Evolutionary conservation across 2,113 vertebrate species (phyloP).

Genomic region (Sterrhoptilus dennistouni): DNA sequence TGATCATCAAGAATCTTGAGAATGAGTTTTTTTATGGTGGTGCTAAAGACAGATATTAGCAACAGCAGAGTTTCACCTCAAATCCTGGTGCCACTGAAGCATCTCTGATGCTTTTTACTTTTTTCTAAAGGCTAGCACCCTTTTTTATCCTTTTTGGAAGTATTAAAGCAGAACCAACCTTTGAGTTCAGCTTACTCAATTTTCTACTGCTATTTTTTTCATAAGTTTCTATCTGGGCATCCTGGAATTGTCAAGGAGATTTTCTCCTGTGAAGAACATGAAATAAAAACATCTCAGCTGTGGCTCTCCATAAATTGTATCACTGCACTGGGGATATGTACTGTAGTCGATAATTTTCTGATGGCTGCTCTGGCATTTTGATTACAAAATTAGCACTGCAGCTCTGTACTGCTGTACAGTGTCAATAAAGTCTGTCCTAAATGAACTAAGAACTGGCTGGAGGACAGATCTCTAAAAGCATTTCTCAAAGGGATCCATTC

Average conservation of each 20-base stretch:
- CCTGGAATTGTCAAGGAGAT: conserved; percentile 53
- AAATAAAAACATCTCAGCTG: conserved; percentile 54
- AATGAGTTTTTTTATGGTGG: background rate
- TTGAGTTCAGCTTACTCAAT: background rate
- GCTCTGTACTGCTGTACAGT: background rate
- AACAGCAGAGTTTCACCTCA: background rate
- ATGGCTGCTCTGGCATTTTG: conserved; percentile 35
- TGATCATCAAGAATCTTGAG: background rate
- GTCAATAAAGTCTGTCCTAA: background rate
- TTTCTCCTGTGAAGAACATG: conserved; percentile 48
- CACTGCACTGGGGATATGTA: background rate
- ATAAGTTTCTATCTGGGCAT: conserved; percentile 2
- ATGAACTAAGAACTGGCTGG: background rate
- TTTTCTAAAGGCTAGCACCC: background rate
- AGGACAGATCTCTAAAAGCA: background rate
- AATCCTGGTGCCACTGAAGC: background rate
- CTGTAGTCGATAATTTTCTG: conserved; percentile 6
- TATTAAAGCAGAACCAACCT: conserved; percentile 19
- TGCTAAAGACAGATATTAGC: background rate
- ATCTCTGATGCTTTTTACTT: background rate
- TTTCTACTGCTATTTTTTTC: background rate
- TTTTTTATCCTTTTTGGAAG: background rate
- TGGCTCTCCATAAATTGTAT: conserved; percentile 21
- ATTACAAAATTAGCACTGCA: conserved; percentile 44
- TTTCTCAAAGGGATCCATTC: background rate